Conservation (phyloP, 92 coral and sea anemone genomes). For the Porites lobata region DNA sequence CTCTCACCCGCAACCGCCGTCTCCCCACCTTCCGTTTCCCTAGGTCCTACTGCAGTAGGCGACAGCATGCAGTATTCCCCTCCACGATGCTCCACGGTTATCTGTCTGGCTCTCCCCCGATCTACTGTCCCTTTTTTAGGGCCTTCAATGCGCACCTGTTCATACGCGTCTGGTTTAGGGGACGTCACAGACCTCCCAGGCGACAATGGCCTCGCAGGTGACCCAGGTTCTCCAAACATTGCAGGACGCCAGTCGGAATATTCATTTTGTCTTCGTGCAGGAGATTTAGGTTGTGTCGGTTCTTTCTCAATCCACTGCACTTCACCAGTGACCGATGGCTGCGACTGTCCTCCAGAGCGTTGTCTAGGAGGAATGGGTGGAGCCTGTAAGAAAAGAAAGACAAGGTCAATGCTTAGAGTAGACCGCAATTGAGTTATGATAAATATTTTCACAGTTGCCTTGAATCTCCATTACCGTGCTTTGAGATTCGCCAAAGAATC, state of each 20-base stretch:
- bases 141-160: constrained; percentile 81
- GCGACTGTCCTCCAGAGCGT: constrained; percentile 31
- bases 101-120: constrained; percentile 63
- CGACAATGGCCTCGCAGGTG: constrained; percentile 30
- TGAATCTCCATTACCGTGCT: no score
- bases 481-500: no score
- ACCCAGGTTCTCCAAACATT: constrained; percentile 6
- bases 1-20: constrained; percentile 59
- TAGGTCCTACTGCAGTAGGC: constrained; percentile 59
- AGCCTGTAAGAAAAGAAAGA: background rate
- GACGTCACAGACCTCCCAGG: constrained; percentile 19
- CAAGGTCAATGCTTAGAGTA: background rate
- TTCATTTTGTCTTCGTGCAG: constrained; percentile 63
- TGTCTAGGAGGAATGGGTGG: constrained; percentile 4
- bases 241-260: constrained; percentile 55
- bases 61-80: constrained; percentile 89
- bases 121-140: constrained; percentile 66
- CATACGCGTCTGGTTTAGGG: constrained; percentile 68
- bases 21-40: background rate
- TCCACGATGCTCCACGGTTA: constrained; percentile 22
- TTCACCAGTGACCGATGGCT: background rate
- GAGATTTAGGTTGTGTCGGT: constrained; percentile 29
- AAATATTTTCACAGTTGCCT: no score
- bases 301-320: constrained; percentile 65
- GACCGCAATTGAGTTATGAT: no score